Conservation (phyloP, 1,140 invertebrate genomes). For the Apolygus lucorum region DNA sequence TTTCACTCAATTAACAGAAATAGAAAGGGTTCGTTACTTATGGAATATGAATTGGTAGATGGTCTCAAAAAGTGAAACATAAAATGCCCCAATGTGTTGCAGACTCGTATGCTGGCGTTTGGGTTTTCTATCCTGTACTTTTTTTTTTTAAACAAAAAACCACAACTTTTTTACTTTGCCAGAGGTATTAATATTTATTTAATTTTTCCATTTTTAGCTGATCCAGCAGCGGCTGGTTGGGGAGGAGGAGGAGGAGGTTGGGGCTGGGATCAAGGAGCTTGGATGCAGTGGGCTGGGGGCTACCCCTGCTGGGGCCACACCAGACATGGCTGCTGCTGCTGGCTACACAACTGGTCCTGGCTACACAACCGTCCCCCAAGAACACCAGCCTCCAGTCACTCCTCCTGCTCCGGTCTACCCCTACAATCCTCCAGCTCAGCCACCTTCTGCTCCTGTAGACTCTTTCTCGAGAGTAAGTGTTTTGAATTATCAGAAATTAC, state of each 20-base stretch:
- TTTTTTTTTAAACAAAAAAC: no score
- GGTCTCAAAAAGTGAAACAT: no score
- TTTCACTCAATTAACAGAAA: no score
- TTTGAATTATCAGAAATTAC: no score
- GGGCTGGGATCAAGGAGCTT: conserved; percentile 42
- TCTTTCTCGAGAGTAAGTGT: no score
- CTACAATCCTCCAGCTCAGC: not conserved
- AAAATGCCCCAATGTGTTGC: no score
- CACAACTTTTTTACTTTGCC: no score
- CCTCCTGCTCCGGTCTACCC: conserved; percentile 16
- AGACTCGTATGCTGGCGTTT: no score
- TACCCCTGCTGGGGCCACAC: not conserved
- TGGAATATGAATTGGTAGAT: no score
- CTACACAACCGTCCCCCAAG: conserved; percentile 9
- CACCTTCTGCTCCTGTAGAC: not conserved
- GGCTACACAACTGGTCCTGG: not conserved
- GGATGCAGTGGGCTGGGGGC: conserved; percentile 28
- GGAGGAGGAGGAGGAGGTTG: conserved; percentile 39
- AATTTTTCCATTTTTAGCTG: not conserved
- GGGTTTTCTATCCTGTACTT: no score
- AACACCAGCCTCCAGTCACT: not conserved
- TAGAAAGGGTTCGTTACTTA: no score
- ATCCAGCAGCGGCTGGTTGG: conserved; percentile 34
- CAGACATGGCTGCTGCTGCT: not conserved
- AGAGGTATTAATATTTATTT: no score